Base-by-base conservation (phyloP, 2,888 invertebrate species). In the Aspidiotus destructor region DNA sequence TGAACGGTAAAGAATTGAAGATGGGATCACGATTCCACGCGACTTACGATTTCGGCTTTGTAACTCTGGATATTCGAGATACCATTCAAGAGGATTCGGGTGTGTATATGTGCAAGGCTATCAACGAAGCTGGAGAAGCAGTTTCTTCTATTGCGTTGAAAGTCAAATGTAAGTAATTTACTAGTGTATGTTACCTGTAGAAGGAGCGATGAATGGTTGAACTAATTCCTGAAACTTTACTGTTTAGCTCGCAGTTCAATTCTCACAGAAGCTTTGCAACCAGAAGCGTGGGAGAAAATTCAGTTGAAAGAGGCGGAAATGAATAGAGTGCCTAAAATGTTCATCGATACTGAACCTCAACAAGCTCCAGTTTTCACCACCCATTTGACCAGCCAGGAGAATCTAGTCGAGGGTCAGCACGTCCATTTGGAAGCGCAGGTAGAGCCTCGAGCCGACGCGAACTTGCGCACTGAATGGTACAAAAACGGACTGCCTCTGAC, bases 311-410 rank as follows among this genome's bases (percentile, higher is more conserved):
- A 96, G 81, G 91, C 92, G 13, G 90, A 92, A 71, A 89, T 90
- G 88, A 90, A 91, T 76, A 87, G 86, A 76, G 90, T 91, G 53
- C 91, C 92, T 1, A 88, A 89, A 78, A 89, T 88, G 87, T 90
- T 90, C 77, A 83, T 89, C 17, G 92, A 92, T 75, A 84, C 87
- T 5, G 86, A 88, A 70, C 89, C 89, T 2, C 89, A 89, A 76
- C 90, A 94, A 78, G 92, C 95, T 60, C 96, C 96, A 41, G 92
- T 94, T n/a, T 96, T 96, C 76, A 94, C 92, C 5, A 92, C 91
- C 40, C 94, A 95, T 75, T 82, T 96, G 65, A 85, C 89, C 79
- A 88, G 89, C 78, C 85, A 83, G 75, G 92, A 92, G 74, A 88
- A 88, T 75, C 80, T 92, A 7, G 82, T 85, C 70, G 93, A 94